These are phyloP conservation scores for Pocillopora damicornis DNA, from an alignment of 64 coral and sea anemone species.

Conservation along the genomic window DNA sequence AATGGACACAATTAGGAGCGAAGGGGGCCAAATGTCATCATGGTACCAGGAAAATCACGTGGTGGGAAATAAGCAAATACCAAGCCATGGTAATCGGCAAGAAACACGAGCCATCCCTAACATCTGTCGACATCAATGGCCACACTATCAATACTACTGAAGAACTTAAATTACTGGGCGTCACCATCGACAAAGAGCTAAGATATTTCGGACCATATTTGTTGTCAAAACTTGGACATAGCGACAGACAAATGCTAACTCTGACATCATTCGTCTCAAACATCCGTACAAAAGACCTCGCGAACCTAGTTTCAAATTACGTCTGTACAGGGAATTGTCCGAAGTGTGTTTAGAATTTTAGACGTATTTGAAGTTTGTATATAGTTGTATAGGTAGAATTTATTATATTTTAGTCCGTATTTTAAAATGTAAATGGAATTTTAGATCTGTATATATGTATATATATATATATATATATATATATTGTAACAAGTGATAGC, in stretches of 20 bases:
- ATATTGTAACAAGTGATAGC: too few relatives aligned
- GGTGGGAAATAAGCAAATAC: neutral
- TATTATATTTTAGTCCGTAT: too few relatives aligned
- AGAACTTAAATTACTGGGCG: neutral
- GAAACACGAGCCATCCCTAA: neutral
- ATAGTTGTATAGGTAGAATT: too few relatives aligned
- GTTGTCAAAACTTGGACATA: too few relatives aligned
- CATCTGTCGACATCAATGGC: neutral
- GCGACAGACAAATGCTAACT: too few relatives aligned
- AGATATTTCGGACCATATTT: too few relatives aligned
- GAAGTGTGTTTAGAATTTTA: neutral
- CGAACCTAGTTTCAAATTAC: slow-evolving; percentile 1
- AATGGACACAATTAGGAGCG: neutral
- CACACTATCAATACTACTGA: neutral
- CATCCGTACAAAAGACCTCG: neutral
- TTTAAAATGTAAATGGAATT: too few relatives aligned
- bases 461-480: too few relatives aligned
- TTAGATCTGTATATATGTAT: too few relatives aligned
- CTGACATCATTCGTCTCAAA: neutral
- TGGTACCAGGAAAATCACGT: neutral
- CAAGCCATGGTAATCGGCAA: neutral
- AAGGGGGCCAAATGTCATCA: neutral
- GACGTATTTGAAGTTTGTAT: too few relatives aligned
- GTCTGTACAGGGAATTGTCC: neutral
- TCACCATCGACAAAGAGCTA: neutral